These are phyloP conservation scores for Corydoras maculifer DNA, from an alignment of 2,113 vertebrate species.

Conservation along the genomic window DNA sequence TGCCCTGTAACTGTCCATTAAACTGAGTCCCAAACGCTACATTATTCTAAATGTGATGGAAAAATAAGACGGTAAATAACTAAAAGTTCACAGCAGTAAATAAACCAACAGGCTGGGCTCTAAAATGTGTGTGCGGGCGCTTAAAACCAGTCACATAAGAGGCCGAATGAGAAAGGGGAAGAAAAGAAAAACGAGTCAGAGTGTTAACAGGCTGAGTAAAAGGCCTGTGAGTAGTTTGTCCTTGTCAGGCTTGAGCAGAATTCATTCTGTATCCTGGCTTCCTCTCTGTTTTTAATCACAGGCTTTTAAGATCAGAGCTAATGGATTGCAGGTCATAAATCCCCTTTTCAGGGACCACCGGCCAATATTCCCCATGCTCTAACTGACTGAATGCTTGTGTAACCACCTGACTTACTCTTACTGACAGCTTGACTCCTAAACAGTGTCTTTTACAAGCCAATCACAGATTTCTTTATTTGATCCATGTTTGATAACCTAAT, in stretches of 20 bases:
- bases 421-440: too few species aligned
- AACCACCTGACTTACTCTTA: too few species aligned
- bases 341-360: conserved; percentile 46
- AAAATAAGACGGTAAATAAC: too few species aligned
- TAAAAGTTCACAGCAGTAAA: too few species aligned
- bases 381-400: conserved; percentile 28
- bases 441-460: too few species aligned
- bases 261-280: conserved; percentile 43
- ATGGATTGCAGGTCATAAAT: conserved; percentile 61
- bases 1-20: too few species aligned
- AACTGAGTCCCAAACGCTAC: too few species aligned
- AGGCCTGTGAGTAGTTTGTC: conserved; percentile 38
- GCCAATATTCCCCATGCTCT: conserved; percentile 48
- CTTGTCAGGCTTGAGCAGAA: conserved; percentile 50
- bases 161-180: too few species aligned
- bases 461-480: background rate
- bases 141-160: too few species aligned
- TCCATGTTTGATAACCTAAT: background rate
- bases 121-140: too few species aligned
- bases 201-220: conserved; percentile 40
- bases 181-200: conserved; percentile 14
- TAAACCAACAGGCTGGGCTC: too few species aligned
- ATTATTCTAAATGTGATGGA: too few species aligned
- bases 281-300: conserved; percentile 62
- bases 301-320: conserved; percentile 61